Percentiles rank a stretch among this genome's conserved stretches.
Conservation (phyloP, 2,113 vertebrate species). For the Rana temporaria region DNA sequence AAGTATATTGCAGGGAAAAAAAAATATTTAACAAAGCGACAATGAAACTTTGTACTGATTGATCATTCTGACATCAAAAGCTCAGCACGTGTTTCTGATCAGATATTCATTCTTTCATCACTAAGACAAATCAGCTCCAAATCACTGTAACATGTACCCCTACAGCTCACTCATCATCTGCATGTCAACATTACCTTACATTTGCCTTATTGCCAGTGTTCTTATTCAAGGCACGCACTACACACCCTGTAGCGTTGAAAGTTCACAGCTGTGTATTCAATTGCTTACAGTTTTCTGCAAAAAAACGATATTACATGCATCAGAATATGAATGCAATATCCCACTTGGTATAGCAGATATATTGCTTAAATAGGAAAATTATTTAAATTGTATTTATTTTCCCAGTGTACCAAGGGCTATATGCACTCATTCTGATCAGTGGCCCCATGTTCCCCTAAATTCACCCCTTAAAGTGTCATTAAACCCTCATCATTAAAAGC, state of each 20-base stretch:
- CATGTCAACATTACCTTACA: not conserved
- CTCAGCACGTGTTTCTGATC: constrained; percentile 13
- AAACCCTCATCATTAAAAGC: no score
- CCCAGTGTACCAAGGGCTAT: no score
- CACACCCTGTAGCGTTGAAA: not conserved
- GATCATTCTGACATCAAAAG: not conserved
- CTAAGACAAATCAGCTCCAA: not conserved
- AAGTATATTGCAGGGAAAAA: not conserved
- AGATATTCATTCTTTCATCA: not conserved
- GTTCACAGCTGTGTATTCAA: not conserved
- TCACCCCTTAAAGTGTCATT: no score
- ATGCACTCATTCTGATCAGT: no score
- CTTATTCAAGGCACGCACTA: not conserved
- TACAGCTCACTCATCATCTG: constrained; percentile 3
- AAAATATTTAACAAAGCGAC: not conserved
- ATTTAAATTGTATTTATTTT: no score
- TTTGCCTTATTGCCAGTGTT: not conserved
- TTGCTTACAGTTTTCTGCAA: not conserved
- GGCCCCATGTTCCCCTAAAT: no score
- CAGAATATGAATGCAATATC: not conserved
- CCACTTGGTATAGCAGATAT: not conserved
- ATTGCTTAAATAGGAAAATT: not conserved
- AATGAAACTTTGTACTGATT: not conserved
- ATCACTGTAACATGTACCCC: constrained; percentile 25
- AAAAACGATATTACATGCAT: not conserved